Base-by-base conservation (phyloP, 2,888 invertebrate species). In the Dasypogon diadema region DNA sequence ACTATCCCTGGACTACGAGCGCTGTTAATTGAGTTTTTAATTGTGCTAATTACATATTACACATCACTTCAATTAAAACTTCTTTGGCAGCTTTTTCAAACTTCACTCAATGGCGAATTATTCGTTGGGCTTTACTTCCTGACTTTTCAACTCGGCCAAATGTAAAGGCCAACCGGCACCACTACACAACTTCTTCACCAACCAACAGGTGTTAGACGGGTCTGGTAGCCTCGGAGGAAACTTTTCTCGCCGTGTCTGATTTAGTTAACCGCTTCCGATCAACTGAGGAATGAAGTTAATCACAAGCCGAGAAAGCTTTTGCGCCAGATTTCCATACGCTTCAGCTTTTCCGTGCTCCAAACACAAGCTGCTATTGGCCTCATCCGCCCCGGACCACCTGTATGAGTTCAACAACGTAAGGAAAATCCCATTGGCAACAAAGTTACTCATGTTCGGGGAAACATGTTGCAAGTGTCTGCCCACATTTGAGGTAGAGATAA, bases 261-360 rank as follows among this genome's bases (percentile, higher is more conserved):
- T 75, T 46, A 56, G 75, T 68, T 68, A 73, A 75, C 73, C 77
- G 75, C 73, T 75, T 77, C 48, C 77, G 77, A 75, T 75, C 55
- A 77, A 77, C 77, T 77, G 73, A 72, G 63, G 54, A 51, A 34
- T 26, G 65, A 75, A 58, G 26, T 51, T 22, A 55, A 73, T 63
- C 70, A 73, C 63, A 58, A 73, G 55, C 56, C 55, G 14, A 14
- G 16, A 46, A 37, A 76, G 76, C 76, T 76, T 73, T 76, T 76
- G 54, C 76, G 54, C 55, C 18, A 54, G 56, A 58, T 30, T 73
- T 72, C 46, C 26, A 14, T 30, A 34, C 54, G 18, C 2, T 26
- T 18, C 18, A 72, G 70, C 54, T 54, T 54, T 54, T 54, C 24
- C 70, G n/a, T 51, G 16, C 34, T 30, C 8, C 34, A 48, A 16